Percentiles rank a stretch among this genome's conserved stretches.
Conservation (phyloP, 2,797 vertebrate species). For the Dromococcyx pavoninus region DNA sequence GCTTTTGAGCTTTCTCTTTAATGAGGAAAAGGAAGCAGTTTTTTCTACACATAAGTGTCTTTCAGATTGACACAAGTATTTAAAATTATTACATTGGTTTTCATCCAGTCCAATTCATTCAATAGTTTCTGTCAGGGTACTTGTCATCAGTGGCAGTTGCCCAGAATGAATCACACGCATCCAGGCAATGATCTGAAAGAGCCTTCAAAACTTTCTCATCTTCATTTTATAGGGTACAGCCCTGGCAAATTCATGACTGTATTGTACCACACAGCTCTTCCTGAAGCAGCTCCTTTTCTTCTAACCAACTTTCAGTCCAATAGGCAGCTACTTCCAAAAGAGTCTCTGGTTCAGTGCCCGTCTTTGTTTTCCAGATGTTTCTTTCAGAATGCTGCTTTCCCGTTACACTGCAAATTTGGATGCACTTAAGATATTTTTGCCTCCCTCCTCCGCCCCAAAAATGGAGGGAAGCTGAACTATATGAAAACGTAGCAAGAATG, state of each 20-base stretch:
- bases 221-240: slow-evolving; percentile 4
- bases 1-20: slow-evolving; percentile 1
- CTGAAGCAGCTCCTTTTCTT: background rate
- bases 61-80: slow-evolving; percentile 13
- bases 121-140: slow-evolving; percentile 19
- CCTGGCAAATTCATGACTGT: background rate
- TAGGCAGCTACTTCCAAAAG: slow-evolving; percentile 1
- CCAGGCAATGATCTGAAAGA: background rate
- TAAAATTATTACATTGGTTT: slow-evolving; percentile 33
- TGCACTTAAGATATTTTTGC: background rate
- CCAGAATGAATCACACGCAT: slow-evolving; percentile 16
- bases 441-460: background rate
- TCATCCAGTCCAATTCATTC: slow-evolving; percentile 43
- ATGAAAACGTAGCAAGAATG: background rate
- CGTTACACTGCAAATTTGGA: background rate
- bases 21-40: slow-evolving; percentile 13
- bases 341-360: background rate
- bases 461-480: background rate
- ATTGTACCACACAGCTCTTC: background rate
- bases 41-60: slow-evolving; percentile 23
- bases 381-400: background rate
- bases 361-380: slow-evolving; percentile 22
- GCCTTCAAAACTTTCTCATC: slow-evolving; percentile 3
- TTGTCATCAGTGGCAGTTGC: slow-evolving; percentile 37
- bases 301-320: background rate